phyloP scores from a whole-genome alignment of 2,888 invertebrate species.

The Mythimna pallens region DNA sequence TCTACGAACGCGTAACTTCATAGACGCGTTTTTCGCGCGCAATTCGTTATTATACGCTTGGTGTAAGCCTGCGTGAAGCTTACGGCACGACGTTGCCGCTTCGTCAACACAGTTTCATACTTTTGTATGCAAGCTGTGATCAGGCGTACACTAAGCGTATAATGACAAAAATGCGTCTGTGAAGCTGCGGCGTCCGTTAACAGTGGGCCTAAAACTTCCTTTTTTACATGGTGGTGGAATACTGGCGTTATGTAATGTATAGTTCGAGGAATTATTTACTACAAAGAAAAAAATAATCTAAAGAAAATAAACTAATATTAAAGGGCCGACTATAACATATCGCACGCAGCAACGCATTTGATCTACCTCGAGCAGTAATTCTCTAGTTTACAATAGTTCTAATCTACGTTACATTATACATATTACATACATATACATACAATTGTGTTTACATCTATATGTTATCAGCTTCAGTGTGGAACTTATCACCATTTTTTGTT shows the following conservation, averaged over 20 bases:
- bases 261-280: not conserved
- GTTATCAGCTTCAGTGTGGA: slow-evolving; percentile 72
- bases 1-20: too few species aligned
- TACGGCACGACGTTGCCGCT: too few species aligned
- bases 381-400: slow-evolving; percentile 73
- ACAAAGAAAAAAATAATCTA: slow-evolving; percentile 9
- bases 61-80: too few species aligned
- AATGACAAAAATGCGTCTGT: too few species aligned
- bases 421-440: slow-evolving; percentile 84
- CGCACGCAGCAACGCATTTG: slow-evolving; percentile 27
- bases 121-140: too few species aligned
- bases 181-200: too few species aligned
- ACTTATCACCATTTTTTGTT: slow-evolving; percentile 75
- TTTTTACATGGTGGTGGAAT: not conserved
- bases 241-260: not conserved
- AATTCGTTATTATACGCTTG: too few species aligned
- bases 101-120: too few species aligned
- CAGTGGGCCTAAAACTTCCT: not conserved
- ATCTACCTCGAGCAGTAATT: slow-evolving; percentile 74
- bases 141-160: too few species aligned
- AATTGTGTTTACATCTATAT: slow-evolving; percentile 74
- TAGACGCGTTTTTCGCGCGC: too few species aligned
- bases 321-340: slow-evolving; percentile 8
- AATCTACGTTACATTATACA: slow-evolving; percentile 78
- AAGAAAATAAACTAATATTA: slow-evolving; percentile 10